Conservation (phyloP, 2,888 invertebrate species). For the Entomobrya multifasciata region DNA sequence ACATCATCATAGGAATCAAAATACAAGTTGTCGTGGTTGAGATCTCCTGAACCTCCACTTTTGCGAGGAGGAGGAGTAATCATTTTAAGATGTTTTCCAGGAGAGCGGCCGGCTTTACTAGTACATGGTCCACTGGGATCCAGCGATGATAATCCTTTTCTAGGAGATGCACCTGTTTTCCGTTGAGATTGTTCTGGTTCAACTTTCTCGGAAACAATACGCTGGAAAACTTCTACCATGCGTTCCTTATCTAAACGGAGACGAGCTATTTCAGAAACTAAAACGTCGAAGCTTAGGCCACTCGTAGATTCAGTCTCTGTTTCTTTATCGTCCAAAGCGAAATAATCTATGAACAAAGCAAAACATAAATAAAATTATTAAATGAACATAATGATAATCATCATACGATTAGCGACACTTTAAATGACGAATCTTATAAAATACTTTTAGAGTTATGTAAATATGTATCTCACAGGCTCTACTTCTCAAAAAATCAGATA, state of each 20-base stretch:
- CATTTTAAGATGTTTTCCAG: no score
- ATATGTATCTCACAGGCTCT: constrained; percentile 43
- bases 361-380: neutral
- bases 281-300: neutral
- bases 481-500: constrained; percentile 6
- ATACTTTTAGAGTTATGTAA: neutral
- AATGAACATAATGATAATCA: no score
- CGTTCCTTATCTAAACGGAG: constrained; percentile 33
- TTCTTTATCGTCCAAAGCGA: constrained; percentile 7
- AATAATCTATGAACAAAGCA: constrained; percentile 19
- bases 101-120: neutral
- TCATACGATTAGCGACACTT: neutral
- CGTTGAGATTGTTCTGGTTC: neutral
- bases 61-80: neutral
- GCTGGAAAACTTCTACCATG: constrained; percentile 43
- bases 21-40: constrained; percentile 83
- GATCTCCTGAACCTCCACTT: constrained; percentile 78
- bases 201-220: neutral
- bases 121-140: neutral
- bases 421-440: neutral
- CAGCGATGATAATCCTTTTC: neutral
- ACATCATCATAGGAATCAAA: constrained; percentile 94
- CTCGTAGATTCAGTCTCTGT: neutral
- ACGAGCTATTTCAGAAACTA: constrained; percentile 16
- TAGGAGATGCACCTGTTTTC: neutral